Evolutionary conservation across 2,888 invertebrate species (phyloP).

Genomic region (Mystacides longicornis): DNA sequence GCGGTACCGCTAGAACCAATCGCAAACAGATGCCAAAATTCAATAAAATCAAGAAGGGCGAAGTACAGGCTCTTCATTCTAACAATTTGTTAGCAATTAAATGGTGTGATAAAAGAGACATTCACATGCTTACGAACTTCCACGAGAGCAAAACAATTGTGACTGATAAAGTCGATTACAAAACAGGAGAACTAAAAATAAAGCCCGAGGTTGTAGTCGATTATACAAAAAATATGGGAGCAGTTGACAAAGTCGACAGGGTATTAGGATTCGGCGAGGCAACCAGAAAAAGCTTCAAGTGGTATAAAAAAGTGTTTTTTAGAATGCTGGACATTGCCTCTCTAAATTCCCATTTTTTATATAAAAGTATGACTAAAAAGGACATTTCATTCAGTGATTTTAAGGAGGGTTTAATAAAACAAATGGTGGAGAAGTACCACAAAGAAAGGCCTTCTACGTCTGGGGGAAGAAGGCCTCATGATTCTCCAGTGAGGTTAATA

Average conservation of each 20-base stretch:
- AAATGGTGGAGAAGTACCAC: too few species aligned
- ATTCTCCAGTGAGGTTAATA: too few species aligned
- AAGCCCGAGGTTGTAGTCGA: background rate
- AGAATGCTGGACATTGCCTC: too few species aligned
- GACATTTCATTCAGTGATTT: too few species aligned
- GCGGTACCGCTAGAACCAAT: background rate
- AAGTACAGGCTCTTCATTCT: background rate
- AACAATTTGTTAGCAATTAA: background rate
- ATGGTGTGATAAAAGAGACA: slow-evolving; percentile 3
- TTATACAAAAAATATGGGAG: background rate
- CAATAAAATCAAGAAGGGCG: slow-evolving; percentile 5
- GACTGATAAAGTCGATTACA: background rate
- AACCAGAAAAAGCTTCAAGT: background rate
- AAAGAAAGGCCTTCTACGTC: too few species aligned
- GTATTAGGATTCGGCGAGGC: background rate
- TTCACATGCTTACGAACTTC: background rate
- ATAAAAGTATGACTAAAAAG: too few species aligned
- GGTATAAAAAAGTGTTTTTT: slow-evolving; percentile 4
- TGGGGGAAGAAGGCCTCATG: too few species aligned
- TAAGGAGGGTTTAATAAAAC: too few species aligned
- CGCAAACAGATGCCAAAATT: slow-evolving; percentile 11
- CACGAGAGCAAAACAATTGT: background rate
- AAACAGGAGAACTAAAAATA: background rate
- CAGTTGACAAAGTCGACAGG: background rate
- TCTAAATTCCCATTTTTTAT: too few species aligned